A percentile compares a stretch with the other conserved stretches of the same genome.
phyloP scores from a whole-genome alignment of 2,113 vertebrate species.

The Nothoprocta pentlandii region DNA sequence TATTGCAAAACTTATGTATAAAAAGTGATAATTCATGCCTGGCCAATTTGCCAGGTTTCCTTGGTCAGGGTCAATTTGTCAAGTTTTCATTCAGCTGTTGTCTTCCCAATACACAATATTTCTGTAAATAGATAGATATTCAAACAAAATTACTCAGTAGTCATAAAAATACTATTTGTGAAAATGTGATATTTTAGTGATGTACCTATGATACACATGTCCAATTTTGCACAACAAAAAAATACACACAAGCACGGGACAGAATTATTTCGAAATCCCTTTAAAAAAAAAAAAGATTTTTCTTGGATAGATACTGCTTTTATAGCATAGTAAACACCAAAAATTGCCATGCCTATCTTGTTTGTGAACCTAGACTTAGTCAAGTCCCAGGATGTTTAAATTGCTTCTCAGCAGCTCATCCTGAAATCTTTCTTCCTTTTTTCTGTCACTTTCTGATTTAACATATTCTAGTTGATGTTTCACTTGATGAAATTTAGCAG shows the following conservation, averaged over 20 bases:
- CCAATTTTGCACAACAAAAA: fast-evolving
- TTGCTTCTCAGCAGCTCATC: not conserved
- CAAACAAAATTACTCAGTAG: not conserved
- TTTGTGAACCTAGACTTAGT: not conserved
- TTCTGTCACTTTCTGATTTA: not conserved
- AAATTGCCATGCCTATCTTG: not conserved
- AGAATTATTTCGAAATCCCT: not conserved
- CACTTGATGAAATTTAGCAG: not conserved
- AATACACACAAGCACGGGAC: not conserved
- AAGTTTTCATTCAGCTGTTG: not conserved
- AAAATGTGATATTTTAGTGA: not conserved
- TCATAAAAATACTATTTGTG: not conserved
- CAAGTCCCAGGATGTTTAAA: not conserved
- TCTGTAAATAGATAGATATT: not conserved
- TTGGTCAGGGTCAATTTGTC: too few species aligned
- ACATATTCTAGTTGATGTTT: not conserved
- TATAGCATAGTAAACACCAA: not conserved
- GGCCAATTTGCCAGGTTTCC: not conserved
- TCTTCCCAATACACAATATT: not conserved
- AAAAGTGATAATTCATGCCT: not conserved
- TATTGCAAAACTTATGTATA: not conserved
- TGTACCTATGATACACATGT: not conserved
- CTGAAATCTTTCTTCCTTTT: not conserved
- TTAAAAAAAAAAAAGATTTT: not conserved
- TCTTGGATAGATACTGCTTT: not conserved